Percentiles rank a stretch among this genome's conserved stretches.
Conservation (phyloP, 1,140 invertebrate genomes). For the Archegozetes longisetosus region DNA sequence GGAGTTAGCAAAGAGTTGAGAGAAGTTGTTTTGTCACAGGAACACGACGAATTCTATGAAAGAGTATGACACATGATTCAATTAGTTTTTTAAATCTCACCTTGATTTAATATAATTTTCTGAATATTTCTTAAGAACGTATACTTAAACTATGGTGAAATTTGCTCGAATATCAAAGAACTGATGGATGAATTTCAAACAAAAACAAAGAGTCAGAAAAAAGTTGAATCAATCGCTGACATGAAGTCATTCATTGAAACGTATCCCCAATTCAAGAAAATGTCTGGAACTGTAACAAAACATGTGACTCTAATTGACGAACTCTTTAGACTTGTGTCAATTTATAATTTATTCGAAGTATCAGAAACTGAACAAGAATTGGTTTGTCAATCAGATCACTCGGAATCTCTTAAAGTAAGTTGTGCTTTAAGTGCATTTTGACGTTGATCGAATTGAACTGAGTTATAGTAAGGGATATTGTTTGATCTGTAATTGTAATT, state of each 20-base stretch:
- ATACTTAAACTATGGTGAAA: constrained; percentile 94
- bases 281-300: constrained; percentile 93
- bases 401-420: constrained; percentile 54
- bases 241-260: constrained; percentile 98
- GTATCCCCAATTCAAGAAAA: constrained; percentile 98
- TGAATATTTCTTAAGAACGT: constrained; percentile 75
- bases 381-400: constrained; percentile 80
- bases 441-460: not conserved
- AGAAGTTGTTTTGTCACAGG: constrained; percentile 81
- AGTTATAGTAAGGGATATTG: too few relatives aligned
- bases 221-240: constrained; percentile 93
- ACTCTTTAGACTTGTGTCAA: constrained; percentile 63
- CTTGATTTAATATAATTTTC: too few relatives aligned
- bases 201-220: constrained; percentile 88
- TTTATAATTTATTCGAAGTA: constrained; percentile 64
- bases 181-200: constrained; percentile 95
- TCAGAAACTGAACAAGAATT: constrained; percentile 95
- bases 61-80: constrained; percentile 40
- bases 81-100: too few relatives aligned
- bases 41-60: constrained; percentile 95
- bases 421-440: not conserved
- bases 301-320: constrained; percentile 93
- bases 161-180: constrained; percentile 88
- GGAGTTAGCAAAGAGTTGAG: constrained; percentile 58
- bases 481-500: too few relatives aligned